Evolutionary conservation across 2,113 vertebrate genomes (phyloP).

Genomic region (Verasper variegatus): DNA sequence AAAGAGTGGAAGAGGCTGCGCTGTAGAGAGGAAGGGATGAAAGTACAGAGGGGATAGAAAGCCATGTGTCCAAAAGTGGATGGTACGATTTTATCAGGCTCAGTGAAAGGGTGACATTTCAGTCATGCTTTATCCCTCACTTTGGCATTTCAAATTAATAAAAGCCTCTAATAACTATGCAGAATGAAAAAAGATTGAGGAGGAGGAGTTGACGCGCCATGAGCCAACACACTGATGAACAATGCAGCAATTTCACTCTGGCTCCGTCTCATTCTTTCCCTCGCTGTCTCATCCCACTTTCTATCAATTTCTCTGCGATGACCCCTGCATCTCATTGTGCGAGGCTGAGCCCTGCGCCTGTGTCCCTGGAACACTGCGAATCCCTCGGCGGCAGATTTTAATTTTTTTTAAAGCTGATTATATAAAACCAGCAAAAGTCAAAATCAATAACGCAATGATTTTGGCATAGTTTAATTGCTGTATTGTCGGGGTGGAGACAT

Average conservation of each 20-base stretch:
- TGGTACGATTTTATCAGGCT: constrained; percentile 70
- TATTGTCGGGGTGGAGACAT: constrained; percentile 17
- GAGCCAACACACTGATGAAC: constrained; percentile 66
- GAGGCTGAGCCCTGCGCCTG: constrained; percentile 22
- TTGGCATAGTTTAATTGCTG: constrained; percentile 11
- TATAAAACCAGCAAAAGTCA: constrained; percentile 17
- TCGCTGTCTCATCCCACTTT: constrained; percentile 61
- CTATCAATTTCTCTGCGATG: constrained; percentile 57
- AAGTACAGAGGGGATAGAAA: constrained; percentile 40
- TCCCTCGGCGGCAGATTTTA: constrained; percentile 25
- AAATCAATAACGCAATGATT: constrained; percentile 55
- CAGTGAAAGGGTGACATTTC: constrained; percentile 78
- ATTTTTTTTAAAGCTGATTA: constrained; percentile 30
- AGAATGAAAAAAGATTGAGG: constrained; percentile 67
- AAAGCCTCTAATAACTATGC: constrained; percentile 77
- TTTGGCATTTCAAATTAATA: constrained; percentile 81
- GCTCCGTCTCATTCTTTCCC: constrained; percentile 32
- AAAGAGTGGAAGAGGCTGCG: constrained; percentile 53
- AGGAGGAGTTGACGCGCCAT: constrained; percentile 60
- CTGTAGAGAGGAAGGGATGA: constrained; percentile 26
- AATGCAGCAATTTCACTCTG: constrained; percentile 64
- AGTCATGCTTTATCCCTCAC: constrained; percentile 71
- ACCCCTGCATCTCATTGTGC: constrained; percentile 56
- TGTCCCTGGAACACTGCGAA: constrained; percentile 32
- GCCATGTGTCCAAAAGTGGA: constrained; percentile 54